Conservation (phyloP, 2,888 invertebrate species). For the Nipponacmea schrenckii region DNA sequence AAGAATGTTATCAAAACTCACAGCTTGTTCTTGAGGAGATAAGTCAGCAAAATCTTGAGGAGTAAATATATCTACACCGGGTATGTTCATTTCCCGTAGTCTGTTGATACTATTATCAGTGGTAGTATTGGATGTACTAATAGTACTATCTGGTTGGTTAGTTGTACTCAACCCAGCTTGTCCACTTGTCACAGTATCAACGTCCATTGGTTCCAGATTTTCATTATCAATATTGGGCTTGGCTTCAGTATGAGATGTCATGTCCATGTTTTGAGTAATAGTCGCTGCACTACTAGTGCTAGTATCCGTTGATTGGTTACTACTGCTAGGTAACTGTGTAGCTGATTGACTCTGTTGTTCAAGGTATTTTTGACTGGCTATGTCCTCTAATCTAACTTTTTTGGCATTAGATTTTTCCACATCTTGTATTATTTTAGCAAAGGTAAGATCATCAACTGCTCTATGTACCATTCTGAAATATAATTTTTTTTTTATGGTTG, state of each 20-base stretch:
- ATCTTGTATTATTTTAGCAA: constrained; percentile 45
- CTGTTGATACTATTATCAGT: constrained; percentile 30
- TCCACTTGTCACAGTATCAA: constrained; percentile 22
- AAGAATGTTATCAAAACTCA: constrained; percentile 26
- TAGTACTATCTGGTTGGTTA: constrained; percentile 9
- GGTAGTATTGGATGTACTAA: constrained; percentile 5
- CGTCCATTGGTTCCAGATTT: constrained; percentile 41
- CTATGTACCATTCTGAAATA: constrained; percentile 51
- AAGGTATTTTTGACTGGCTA: constrained; percentile 27
- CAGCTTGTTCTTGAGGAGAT: constrained; percentile 54
- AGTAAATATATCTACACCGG: constrained; percentile 54
- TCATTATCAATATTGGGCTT: background rate
- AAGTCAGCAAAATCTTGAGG: constrained; percentile 54
- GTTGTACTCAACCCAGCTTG: background rate
- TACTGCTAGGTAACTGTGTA: no score
- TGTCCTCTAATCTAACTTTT: constrained; percentile 45
- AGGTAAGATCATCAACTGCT: constrained; percentile 46
- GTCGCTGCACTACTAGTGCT: background rate
- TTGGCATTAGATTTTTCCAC: constrained; percentile 54
- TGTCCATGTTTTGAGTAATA: constrained; percentile 12
- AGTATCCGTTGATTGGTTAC: background rate
- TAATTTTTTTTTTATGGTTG: background rate
- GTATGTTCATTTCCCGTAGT: constrained; percentile 46
- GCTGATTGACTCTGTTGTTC: constrained; percentile 10
- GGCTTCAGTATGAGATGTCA: background rate